Evolutionary conservation across 35 echinoderm and acorn worm species (phyloP).

Genomic region (Stichopus chloronotus): DNA sequence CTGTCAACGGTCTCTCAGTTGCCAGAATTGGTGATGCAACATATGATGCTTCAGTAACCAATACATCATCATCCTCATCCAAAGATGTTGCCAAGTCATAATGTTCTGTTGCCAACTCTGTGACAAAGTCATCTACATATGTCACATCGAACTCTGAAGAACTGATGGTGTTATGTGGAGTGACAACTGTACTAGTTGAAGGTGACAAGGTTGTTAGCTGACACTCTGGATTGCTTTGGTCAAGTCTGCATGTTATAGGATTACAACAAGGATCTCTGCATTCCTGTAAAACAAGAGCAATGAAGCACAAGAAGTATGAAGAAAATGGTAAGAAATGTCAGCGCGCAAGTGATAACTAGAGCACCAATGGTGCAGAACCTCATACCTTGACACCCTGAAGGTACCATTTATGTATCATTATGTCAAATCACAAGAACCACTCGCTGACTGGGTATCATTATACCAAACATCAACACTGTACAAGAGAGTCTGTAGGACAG

Average conservation of each 20-base stretch:
- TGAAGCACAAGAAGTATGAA: not conserved
- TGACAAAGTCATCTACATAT: constrained; percentile 40
- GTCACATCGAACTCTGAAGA: not conserved
- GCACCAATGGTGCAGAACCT: too few species aligned
- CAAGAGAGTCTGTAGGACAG: too few species aligned
- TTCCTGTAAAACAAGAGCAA: not conserved
- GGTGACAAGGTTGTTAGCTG: constrained; percentile 2
- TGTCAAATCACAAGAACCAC: too few species aligned
- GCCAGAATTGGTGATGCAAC: not conserved
- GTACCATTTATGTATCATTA: too few species aligned
- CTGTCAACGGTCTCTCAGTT: constrained; percentile 14
- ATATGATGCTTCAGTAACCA: not conserved
- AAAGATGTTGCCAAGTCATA: not conserved
- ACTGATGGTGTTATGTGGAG: not conserved
- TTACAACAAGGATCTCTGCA: constrained; percentile 28
- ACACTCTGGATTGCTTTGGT: not conserved
- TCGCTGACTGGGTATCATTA: too few species aligned
- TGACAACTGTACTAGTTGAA: not conserved
- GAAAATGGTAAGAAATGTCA: not conserved
- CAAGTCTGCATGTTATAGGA: not conserved
- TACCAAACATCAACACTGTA: too few species aligned
- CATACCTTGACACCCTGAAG: too few species aligned
- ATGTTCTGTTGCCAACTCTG: constrained; percentile 14
- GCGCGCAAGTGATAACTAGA: too few species aligned
- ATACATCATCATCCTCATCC: not conserved